These are phyloP conservation scores for Lamellibrachia columna DNA, from an alignment of 2,888 invertebrate species.

Conservation along the genomic window DNA sequence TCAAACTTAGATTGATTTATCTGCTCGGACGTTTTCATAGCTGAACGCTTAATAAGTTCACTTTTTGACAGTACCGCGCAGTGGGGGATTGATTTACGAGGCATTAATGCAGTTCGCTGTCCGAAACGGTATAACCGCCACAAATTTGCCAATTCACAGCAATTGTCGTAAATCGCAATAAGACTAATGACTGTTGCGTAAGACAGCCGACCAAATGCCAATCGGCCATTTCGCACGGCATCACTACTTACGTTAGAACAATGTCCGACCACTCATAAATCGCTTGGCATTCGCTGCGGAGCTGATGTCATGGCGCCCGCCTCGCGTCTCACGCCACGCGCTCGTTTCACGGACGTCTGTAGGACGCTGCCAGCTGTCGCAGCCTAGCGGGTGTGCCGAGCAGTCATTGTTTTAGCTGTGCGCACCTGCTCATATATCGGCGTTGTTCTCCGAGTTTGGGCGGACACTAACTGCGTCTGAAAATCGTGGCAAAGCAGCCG, in stretches of 20 bases:
- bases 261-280: not conserved
- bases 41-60: not conserved
- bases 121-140: not conserved
- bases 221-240: not conserved
- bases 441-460: not conserved
- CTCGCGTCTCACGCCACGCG: not conserved
- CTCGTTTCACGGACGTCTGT: not conserved
- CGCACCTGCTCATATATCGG: not conserved
- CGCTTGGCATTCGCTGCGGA: constrained; percentile 11
- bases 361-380: constrained; percentile 16
- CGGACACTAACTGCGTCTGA: not conserved
- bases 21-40: not conserved
- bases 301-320: not conserved
- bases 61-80: not conserved
- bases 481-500: not conserved
- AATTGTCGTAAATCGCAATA: constrained; percentile 7
- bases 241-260: constrained; percentile 5
- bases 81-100: not conserved
- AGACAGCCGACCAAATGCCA: not conserved
- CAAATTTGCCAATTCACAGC: not conserved
- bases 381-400: not conserved
- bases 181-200: not conserved
- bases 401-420: not conserved
- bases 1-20: not conserved
- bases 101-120: not conserved